phyloP scores from a whole-genome alignment of 2,888 invertebrate species.

The Scaptodrosophila latifasciaeformis region DNA sequence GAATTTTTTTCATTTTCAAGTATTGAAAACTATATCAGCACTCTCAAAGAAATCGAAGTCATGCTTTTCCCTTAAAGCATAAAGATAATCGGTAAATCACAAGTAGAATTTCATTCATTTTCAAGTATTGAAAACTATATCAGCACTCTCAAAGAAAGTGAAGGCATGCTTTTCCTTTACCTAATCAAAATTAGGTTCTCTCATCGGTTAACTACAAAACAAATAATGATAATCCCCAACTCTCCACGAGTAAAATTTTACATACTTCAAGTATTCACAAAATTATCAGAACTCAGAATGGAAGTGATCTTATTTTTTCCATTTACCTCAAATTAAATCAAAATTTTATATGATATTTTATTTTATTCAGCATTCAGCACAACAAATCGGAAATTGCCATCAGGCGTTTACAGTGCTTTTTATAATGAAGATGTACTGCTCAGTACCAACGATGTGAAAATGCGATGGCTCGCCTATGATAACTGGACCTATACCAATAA shows the following conservation, averaged over 20 bases:
- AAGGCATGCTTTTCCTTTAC: constrained; percentile 12
- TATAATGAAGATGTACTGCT: constrained; percentile 74
- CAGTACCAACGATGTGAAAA: constrained; percentile 85
- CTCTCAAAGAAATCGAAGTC: constrained; percentile 1
- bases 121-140: too few species aligned
- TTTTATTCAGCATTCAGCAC: too few species aligned
- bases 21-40: too few species aligned
- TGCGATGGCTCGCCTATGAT: constrained; percentile 88
- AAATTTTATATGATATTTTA: too few species aligned
- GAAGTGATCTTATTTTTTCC: neutral
- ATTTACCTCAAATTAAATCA: too few species aligned
- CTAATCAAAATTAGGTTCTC: too few species aligned
- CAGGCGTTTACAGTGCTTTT: constrained; percentile 71
- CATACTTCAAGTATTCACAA: neutral
- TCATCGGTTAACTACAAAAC: too few species aligned
- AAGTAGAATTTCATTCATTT: too few species aligned
- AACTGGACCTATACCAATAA: constrained; percentile 85
- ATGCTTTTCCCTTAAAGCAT: constrained; percentile 16
- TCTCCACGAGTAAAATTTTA: too few species aligned
- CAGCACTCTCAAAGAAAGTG: constrained; percentile 7
- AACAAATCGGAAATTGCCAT: constrained; percentile 57
- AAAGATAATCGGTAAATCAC: constrained; percentile 3
- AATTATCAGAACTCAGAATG: neutral
- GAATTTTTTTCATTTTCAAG: too few species aligned
- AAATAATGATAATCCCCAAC: too few species aligned